Conservation (phyloP, 2,888 invertebrate genomes). For the Drosophila prostipennis region DNA sequence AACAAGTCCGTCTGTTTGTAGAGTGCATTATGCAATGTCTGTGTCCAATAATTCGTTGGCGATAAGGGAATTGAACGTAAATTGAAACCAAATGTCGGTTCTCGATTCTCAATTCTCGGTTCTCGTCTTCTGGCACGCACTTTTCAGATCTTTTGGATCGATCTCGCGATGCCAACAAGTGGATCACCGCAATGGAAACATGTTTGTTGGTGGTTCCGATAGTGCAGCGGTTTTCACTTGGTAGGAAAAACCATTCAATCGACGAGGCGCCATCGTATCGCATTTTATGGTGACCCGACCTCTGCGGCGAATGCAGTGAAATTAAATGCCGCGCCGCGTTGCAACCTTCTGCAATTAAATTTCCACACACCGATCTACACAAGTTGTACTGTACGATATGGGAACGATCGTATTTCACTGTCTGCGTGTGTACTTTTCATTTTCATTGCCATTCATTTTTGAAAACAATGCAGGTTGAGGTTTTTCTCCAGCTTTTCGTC, state of each 20-base stretch:
- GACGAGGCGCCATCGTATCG: conserved; percentile 53
- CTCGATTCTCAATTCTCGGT: conserved; percentile 25
- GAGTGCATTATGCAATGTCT: conserved; percentile 64
- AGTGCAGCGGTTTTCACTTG: conserved; percentile 28
- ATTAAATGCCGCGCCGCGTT: conserved; percentile 55
- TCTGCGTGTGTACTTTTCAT: conserved; percentile 62
- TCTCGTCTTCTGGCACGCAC: conserved; percentile 36
- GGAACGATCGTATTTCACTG: conserved; percentile 34
- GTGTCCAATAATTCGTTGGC: conserved; percentile 64
- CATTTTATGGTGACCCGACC: conserved; percentile 67
- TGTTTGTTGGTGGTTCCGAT: conserved; percentile 39
- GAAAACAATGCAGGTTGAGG: conserved; percentile 70
- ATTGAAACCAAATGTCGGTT: conserved; percentile 74
- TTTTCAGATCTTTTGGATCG: conserved; percentile 32
- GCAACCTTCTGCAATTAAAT: conserved; percentile 76
- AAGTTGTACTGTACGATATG: conserved; percentile 9
- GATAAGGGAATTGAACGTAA: conserved; percentile 77
- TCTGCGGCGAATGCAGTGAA: conserved; percentile 57
- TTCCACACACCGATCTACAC: conserved; percentile 31
- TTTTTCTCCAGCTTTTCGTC: conserved; percentile 56
- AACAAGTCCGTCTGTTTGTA: conserved; percentile 17
- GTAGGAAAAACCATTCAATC: conserved; percentile 58
- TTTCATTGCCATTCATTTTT: conserved; percentile 74
- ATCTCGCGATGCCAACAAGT: conserved; percentile 49
- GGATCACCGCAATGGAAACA: conserved; percentile 67